Evolutionary conservation across 2,797 vertebrate genomes (phyloP), one percentile per base, ranked within the genome.

Genomic region (Myioborus melanocephalus): DNA sequence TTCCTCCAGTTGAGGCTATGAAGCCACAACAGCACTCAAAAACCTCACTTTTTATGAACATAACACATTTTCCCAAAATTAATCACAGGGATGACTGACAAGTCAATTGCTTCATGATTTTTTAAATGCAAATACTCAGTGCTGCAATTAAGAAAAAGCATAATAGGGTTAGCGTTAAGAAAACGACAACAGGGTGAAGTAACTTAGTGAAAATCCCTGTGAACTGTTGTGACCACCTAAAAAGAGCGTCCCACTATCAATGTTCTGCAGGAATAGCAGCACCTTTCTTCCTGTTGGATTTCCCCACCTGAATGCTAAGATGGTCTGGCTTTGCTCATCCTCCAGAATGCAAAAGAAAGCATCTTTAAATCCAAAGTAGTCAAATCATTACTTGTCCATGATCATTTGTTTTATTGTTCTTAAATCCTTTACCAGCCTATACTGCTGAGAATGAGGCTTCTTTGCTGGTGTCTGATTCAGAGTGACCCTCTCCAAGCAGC

Each of bases 161-260:
- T 26, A 57, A 52, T 5, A 39, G 19, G 8, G 26, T 39, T 46
- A 34, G 47, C 41, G 65, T 23, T 46, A 32, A 52, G 34, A 83
- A 24, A 59, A 59, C 0, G 12, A 30, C 44, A 70, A 12, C 3
- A 32, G 34, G 57, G 12, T 41, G 65, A 59, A 77, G 30, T 1
- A 39, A 17, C 30, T 41, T 41, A 27, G 1, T 59, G 46, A 53
- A 83, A 78, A 71, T 17, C 39, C 34, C 26, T 83, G 34, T 32
- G 19, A 57, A 21, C 14, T 64, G 30, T 20, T n/a, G 26, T 64
- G 57, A 12, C 17, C 23, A 16, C 46, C 34, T 1, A 0, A 70
- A 64, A 57, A 16, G 4, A 15, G 24, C 12, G 34, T 32, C 37
- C 39, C 39, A 27, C 12, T 12, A 26, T 4, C 0, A 1, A 57